Evolutionary conservation across 2,888 invertebrate genomes (phyloP).

Genomic region (Gastracanthus pulcherrimus): DNA sequence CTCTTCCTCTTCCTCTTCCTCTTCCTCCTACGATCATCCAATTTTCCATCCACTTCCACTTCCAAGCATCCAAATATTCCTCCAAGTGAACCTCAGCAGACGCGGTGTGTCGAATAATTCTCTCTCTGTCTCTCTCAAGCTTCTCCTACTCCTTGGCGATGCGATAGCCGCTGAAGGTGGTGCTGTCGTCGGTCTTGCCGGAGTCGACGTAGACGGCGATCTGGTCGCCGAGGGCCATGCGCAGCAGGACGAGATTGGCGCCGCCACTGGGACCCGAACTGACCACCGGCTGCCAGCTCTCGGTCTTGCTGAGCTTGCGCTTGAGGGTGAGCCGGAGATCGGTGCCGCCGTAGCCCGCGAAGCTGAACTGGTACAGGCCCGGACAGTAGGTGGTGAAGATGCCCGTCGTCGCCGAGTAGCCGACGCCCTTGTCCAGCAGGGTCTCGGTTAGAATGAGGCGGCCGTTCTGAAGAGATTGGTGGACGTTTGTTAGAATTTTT

Average conservation of each 20-base stretch:
- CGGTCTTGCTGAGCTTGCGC: constrained; percentile 69
- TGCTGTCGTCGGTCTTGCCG: constrained; percentile 67
- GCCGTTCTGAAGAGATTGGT: constrained; percentile 64
- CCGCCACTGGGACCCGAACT: constrained; percentile 72
- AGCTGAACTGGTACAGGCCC: constrained; percentile 78
- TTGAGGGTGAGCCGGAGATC: constrained; percentile 71
- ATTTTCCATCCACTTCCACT: not conserved
- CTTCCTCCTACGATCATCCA: not conserved
- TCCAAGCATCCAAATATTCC: no score
- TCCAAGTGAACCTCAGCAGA: no score
- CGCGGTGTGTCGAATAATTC: no score
- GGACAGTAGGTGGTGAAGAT: constrained; percentile 78
- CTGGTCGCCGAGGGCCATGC: constrained; percentile 75
- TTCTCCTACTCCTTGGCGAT: constrained; percentile 75
- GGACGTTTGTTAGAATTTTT: no score
- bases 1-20: not conserved
- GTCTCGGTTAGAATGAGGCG: constrained; percentile 68
- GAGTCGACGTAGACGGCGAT: constrained; percentile 74
- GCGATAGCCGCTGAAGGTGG: constrained; percentile 75
- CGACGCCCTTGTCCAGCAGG: constrained; percentile 77
- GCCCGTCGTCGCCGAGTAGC: constrained; percentile 76
- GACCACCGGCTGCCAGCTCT: constrained; percentile 68
- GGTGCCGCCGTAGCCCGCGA: constrained; percentile 74
- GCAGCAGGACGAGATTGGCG: constrained; percentile 72
- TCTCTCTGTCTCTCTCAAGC: no score